Evolutionary conservation across 2,888 invertebrate species (phyloP).

Genomic region (Cynaeus angustus): DNA sequence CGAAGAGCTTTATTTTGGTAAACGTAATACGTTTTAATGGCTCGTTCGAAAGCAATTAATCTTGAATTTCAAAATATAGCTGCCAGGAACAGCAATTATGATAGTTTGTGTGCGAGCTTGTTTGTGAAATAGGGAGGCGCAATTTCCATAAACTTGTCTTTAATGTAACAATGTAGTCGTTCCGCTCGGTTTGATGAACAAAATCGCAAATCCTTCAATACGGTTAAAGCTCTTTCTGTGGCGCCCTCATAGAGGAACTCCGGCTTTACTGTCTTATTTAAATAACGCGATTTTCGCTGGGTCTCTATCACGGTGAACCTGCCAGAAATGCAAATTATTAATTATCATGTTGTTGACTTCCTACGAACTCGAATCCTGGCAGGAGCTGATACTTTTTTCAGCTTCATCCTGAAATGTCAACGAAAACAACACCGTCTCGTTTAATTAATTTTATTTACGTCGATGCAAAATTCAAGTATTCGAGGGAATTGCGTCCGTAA

Average conservation of each 20-base stretch:
- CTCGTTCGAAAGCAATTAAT: constrained; percentile 48
- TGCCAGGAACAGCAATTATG: constrained; percentile 47
- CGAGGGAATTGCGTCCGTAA: neutral
- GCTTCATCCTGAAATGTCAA: neutral
- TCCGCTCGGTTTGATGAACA: constrained; percentile 18
- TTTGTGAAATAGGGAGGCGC: constrained; percentile 32
- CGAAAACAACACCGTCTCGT: constrained; percentile 14
- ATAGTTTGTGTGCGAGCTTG: constrained; percentile 35
- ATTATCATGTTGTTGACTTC: constrained; percentile 34
- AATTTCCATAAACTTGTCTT: constrained; percentile 30
- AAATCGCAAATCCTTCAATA: constrained; percentile 15
- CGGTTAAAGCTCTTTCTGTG: constrained; percentile 2
- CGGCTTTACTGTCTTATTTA: constrained; percentile 13
- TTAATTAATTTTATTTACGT: constrained; percentile 31
- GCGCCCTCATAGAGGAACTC: neutral
- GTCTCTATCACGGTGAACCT: constrained; percentile 1
- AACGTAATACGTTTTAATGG: constrained; percentile 35
- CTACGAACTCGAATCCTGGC: constrained; percentile 7
- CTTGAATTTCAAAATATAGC: constrained; percentile 46
- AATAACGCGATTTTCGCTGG: constrained; percentile 31
- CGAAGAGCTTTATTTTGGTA: constrained; percentile 28
- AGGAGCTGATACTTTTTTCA: constrained; percentile 9
- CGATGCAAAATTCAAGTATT: constrained; percentile 1
- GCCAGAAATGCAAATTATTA: constrained; percentile 42
- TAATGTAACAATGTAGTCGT: constrained; percentile 27